Conservation (phyloP, 2,113 vertebrate genomes). For the Menidia beryllina region DNA sequence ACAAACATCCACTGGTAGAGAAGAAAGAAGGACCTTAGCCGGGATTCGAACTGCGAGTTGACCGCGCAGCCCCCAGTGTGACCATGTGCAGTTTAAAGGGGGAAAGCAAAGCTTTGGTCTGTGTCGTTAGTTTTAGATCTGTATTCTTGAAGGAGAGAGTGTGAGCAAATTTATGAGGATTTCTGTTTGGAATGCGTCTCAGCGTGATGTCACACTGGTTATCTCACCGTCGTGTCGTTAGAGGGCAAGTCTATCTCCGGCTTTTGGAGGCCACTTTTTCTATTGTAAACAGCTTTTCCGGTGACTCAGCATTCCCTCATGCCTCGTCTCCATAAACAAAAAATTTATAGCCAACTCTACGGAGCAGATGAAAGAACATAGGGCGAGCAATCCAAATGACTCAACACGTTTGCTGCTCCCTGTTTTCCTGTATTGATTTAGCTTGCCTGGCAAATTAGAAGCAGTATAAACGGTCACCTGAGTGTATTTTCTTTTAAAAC, state of each 20-base stretch:
- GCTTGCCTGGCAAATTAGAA: constrained; percentile 19
- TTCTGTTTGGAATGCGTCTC: background rate
- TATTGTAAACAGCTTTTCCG: background rate
- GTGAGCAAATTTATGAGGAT: background rate
- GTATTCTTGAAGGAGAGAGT: too few relatives aligned
- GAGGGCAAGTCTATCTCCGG: background rate
- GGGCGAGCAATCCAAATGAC: background rate
- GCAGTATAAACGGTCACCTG: background rate
- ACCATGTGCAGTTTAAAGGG: too few relatives aligned
- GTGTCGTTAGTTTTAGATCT: too few relatives aligned
- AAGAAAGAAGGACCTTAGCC: too few relatives aligned
- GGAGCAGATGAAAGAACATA: background rate
- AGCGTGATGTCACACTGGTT: too few relatives aligned
- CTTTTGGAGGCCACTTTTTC: background rate
- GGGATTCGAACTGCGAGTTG: too few relatives aligned
- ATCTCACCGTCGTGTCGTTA: background rate
- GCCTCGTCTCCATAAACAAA: background rate
- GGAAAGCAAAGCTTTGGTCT: too few relatives aligned
- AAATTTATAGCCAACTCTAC: background rate
- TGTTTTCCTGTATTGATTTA: constrained; percentile 7
- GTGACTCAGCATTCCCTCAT: background rate
- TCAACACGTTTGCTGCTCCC: background rate
- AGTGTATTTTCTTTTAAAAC: constrained; percentile 1
- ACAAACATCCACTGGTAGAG: too few relatives aligned
- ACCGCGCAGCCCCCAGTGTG: too few relatives aligned